Evolutionary conservation across 2,888 invertebrate species (phyloP), one percentile per base, ranked within the genome.

Genomic region (Meiosimyza platycephala): DNA sequence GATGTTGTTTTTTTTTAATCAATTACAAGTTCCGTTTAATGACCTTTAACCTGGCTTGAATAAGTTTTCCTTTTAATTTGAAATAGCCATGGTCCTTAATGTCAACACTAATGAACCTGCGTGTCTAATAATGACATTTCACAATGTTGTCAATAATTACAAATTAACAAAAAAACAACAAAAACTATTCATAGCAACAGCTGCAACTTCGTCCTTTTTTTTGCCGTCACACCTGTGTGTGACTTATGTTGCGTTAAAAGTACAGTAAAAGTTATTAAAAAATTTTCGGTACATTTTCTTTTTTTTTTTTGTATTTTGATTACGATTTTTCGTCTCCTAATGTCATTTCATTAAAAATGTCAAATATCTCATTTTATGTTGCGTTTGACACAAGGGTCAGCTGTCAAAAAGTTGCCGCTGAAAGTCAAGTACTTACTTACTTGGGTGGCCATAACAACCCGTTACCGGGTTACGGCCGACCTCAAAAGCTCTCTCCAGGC

Each of bases 111-210:
- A 60, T 50, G 69, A 69, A 57, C 47, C 57, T 69, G 50, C 60
- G 69, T 69, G 40, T 51, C 18, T 72, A 55, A 55, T 69, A 68
- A 72, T 68, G 73, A 69, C 69, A 72, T 72, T 73, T 69, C 52
- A 64, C 69, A 40, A 33, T 64, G 73, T 64, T 69, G 69, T 73
- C 65, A 59, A 69, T 73, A 73, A 69, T 69, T 70, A 70, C 18
- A 28, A 70, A 70, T 50, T 15, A 68, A 68, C 57, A 40, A 60
- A 40, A 60, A 2, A 48, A 16, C 65, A 33, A 22, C 28, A 64
- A 13, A 11, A 47, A 13, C 67, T 40, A 40, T 40, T 1, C 40
- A 40, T 9, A 40, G 40, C 40, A 40, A 40, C 40, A 40, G 40
- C 40, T 40, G 40, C 40, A 40, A 40, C 40, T 40, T 40, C 9